phyloP scores from a whole-genome alignment of 2,113 vertebrate species.

The Carassius gibelio region DNA sequence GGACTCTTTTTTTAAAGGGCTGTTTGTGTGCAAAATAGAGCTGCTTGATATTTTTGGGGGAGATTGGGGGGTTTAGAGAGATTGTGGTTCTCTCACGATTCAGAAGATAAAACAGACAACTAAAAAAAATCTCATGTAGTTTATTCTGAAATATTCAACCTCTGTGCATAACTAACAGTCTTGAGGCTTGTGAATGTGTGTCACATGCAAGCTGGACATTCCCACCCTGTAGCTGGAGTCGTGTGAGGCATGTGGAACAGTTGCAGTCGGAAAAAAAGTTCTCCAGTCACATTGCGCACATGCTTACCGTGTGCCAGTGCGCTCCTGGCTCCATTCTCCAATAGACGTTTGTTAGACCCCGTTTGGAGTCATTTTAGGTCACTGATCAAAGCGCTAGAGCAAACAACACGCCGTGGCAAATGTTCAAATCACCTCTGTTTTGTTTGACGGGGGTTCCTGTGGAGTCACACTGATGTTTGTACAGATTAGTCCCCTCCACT shows the following conservation, averaged over 20 bases:
- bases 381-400: constrained; percentile 5
- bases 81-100: too few species aligned
- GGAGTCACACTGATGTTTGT: constrained; percentile 15
- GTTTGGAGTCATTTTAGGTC: background rate
- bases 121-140: too few species aligned
- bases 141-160: background rate
- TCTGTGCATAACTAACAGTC: background rate
- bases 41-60: too few species aligned
- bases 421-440: constrained; percentile 10
- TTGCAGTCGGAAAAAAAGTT: constrained; percentile 51
- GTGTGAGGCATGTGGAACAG: constrained; percentile 32
- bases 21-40: too few species aligned
- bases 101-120: too few species aligned
- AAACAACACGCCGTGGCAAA: constrained; percentile 1
- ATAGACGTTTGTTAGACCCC: constrained; percentile 14
- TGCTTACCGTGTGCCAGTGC: constrained; percentile 12
- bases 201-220: background rate
- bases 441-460: background rate
- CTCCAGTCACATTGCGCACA: constrained; percentile 37
- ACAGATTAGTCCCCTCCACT: background rate
- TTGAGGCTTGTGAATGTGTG: constrained; percentile 13
- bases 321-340: constrained; percentile 6
- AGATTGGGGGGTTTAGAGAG: too few species aligned
- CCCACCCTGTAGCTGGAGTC: constrained; percentile 10
- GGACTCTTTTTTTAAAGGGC: too few species aligned